Evolutionary conservation across 2,113 vertebrate species (phyloP).

Genomic region (Smithornis capensis): DNA sequence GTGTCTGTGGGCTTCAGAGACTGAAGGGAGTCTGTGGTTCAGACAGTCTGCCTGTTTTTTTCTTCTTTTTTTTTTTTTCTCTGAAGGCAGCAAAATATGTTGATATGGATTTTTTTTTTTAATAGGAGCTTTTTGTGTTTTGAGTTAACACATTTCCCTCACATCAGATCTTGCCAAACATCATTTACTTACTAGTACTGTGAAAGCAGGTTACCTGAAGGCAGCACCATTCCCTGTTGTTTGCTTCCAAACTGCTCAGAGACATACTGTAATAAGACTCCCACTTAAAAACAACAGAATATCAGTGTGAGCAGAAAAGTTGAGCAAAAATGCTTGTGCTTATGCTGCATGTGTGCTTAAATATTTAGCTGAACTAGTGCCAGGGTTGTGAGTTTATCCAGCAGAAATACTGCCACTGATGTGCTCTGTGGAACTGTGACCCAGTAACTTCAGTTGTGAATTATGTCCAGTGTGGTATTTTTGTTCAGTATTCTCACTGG

Average conservation of each 20-base stretch:
- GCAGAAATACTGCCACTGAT: neutral
- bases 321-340: neutral
- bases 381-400: neutral
- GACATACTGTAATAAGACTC: neutral
- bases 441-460: neutral
- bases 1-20: constrained; percentile 62
- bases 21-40: constrained; percentile 70
- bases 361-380: neutral
- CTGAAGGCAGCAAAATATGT: constrained; percentile 52
- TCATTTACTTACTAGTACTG: neutral
- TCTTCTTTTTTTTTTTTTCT: neutral
- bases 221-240: neutral
- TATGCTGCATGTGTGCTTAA: neutral
- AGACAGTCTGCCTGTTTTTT: constrained; percentile 55
- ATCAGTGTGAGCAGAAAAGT: neutral
- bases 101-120: constrained; percentile 49
- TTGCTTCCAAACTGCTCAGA: neutral
- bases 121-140: constrained; percentile 39
- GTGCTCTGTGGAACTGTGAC: neutral
- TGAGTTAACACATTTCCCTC: constrained; percentile 26
- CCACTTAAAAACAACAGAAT: neutral
- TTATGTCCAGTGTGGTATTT: neutral
- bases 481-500: neutral
- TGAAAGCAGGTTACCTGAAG: constrained; percentile 27
- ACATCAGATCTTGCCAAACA: constrained; percentile 10